Percentiles rank a stretch among this genome's conserved stretches.
These are phyloP conservation scores for Pharmacophagus antenor DNA, from an alignment of 2,888 invertebrate genomes.

Conservation along the genomic window DNA sequence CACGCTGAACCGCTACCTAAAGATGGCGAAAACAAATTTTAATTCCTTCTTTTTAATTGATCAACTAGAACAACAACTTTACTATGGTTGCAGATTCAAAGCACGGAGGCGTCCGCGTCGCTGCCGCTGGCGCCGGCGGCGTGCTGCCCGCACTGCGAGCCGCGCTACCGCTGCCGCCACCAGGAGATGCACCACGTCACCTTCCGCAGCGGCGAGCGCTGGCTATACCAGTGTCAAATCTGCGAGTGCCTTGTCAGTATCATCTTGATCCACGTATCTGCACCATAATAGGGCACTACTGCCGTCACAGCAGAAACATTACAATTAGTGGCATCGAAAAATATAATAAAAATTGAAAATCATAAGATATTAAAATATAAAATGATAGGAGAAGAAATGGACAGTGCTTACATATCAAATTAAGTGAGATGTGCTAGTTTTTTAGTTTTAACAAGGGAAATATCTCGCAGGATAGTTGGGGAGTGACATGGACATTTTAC, in stretches of 20 bases:
- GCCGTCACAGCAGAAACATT: not conserved
- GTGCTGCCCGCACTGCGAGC: slow-evolving; percentile 92
- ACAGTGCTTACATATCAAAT: too few species aligned
- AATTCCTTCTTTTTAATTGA: too few species aligned
- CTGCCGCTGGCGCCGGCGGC: slow-evolving; percentile 77
- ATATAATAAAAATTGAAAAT: not conserved
- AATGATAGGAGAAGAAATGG: too few species aligned
- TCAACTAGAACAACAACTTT: too few species aligned
- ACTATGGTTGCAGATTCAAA: slow-evolving; percentile 76
- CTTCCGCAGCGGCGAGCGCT: slow-evolving; percentile 90
- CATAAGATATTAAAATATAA: too few species aligned
- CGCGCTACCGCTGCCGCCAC: slow-evolving; percentile 87
- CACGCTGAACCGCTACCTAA: too few species aligned
- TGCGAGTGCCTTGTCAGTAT: slow-evolving; percentile 91
- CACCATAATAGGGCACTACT: not conserved
- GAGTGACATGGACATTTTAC: too few species aligned
- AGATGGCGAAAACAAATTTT: too few species aligned
- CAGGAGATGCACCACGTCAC: slow-evolving; percentile 88
- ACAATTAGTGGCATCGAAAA: not conserved
- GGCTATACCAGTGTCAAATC: slow-evolving; percentile 95
- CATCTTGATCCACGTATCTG: not conserved
- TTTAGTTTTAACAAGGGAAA: too few species aligned
- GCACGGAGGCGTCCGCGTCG: slow-evolving; percentile 53
- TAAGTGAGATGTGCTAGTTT: too few species aligned
- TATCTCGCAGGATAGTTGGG: too few species aligned